Evolutionary conservation across 1,140 invertebrate species (phyloP), one percentile per base, ranked within the genome.

Genomic region (Mactra quadrangularis): DNA sequence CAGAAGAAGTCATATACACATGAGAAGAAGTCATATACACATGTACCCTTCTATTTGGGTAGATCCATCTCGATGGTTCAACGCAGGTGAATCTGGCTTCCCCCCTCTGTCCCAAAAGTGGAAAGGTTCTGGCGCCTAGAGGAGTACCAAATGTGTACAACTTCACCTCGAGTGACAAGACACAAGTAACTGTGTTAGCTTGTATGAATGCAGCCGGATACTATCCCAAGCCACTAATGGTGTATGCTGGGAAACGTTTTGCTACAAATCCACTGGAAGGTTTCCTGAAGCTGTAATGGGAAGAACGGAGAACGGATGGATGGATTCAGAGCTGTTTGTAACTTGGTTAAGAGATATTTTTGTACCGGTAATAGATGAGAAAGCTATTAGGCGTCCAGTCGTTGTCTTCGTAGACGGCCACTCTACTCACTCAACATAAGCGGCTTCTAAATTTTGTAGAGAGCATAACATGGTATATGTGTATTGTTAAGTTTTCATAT

Each of bases 21-120:
- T n/a, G n/a, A n/a, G n/a, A n/a, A n/a, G n/a, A n/a, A n/a, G n/a
- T n/a, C n/a, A n/a, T n/a, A n/a, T n/a, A n/a, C n/a, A 31, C n/a
- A n/a, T n/a, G 9, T 35, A 70, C 29, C 19, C 33, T 9, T 33
- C 13, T 9, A 1, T 62, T 31, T 75, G 33, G 60, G 64, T 15
- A 15, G 35, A 68, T 35, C 74, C 64, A n/a, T 53, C 31, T 3
- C 35, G 64, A 27, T 22, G 15, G 47, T 70, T 38, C 41, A 60
- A 71, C 77, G 74, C 62, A 0, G 72, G 77, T 60, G 72, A 84
- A 33, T 50, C 52, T n/a, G 72, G 62, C 3, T 70, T 84, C n/a
- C 33, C 52, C 55, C 4, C n/a, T 84, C 17, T 70, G n/a, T 59
- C 29, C 33, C 2, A 84, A 84, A 45, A 19, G 11, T 33, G 66